Evolutionary conservation across 1,140 invertebrate species (phyloP).

Genomic region (Oppia nitens): DNA sequence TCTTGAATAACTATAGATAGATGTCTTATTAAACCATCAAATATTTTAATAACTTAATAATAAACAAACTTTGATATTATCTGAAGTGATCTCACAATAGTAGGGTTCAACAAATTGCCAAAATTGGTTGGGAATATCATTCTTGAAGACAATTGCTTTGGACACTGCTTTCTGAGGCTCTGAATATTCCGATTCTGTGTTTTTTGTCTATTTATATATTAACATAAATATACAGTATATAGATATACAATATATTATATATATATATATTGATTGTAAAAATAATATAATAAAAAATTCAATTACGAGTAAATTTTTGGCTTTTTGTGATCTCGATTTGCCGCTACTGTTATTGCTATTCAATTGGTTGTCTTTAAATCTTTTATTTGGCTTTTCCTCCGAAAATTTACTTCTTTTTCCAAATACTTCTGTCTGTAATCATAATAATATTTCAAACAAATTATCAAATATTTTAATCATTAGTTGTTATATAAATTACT

Average conservation of each 20-base stretch:
- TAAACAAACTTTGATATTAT: slow-evolving; percentile 55
- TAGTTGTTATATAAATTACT: neutral
- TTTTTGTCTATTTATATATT: no score
- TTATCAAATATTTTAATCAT: neutral
- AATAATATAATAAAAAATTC: neutral
- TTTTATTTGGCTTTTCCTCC: neutral
- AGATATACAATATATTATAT: neutral
- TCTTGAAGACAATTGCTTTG: slow-evolving; percentile 25
- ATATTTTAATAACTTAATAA: no score
- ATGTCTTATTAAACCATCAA: no score
- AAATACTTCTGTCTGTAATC: neutral
- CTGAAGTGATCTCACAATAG: slow-evolving; percentile 65
- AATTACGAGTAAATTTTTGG: slow-evolving; percentile 9
- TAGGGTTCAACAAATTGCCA: slow-evolving; percentile 87
- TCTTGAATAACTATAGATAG: no score
- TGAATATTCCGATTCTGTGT: neutral
- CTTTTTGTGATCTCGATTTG: neutral
- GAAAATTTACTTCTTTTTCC: neutral
- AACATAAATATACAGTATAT: neutral
- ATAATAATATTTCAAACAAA: neutral
- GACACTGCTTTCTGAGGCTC: neutral
- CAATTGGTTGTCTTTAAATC: neutral
- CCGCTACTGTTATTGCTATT: neutral
- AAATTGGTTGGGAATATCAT: slow-evolving; percentile 85
- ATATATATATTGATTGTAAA: no score